Conservation (phyloP, 1,140 invertebrate species). For the Ooceraea biroi region DNA sequence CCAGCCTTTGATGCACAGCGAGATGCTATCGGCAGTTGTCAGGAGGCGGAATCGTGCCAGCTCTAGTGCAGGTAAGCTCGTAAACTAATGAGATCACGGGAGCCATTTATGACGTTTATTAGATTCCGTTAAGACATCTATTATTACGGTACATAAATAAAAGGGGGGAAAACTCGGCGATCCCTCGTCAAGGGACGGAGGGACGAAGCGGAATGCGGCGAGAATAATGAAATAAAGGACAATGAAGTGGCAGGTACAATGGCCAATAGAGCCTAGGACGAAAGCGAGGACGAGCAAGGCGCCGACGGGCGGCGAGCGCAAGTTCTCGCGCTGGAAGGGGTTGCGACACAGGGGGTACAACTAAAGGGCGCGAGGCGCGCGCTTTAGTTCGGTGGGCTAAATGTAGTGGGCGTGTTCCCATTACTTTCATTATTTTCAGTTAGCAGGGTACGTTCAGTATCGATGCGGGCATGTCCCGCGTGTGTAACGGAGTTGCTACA, state of each 20-base stretch:
- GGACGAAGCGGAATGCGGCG: conserved; percentile 74
- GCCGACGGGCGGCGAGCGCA: conserved; percentile 35
- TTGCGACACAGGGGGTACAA: conserved; percentile 21
- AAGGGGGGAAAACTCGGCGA: conserved; percentile 71
- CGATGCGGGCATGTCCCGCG: conserved; percentile 60
- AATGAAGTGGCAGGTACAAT: conserved; percentile 81
- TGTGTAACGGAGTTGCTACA: conserved; percentile 19
- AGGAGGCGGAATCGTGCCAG: background rate
- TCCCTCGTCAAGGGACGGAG: conserved; percentile 37
- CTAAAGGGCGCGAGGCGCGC: conserved; percentile 47
- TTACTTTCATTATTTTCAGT: conserved; percentile 78
- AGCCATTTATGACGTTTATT: conserved; percentile 84
- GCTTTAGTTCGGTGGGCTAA: conserved; percentile 76
- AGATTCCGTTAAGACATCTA: conserved; percentile 84
- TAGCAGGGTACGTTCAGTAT: conserved; percentile 69
- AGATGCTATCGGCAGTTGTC: conserved; percentile 24
- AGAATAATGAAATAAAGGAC: conserved; percentile 82
- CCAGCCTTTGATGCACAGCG: conserved; percentile 30
- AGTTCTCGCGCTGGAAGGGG: conserved; percentile 23
- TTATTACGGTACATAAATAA: conserved; percentile 83
- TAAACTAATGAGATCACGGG: conserved; percentile 79
- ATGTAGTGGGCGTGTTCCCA: conserved; percentile 77
- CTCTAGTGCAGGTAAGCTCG: conserved; percentile 62
- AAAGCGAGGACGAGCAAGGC: conserved; percentile 63
- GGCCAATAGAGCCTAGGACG: conserved; percentile 66